Evolutionary conservation across 35 echinoderm and acorn worm genomes (phyloP), one percentile per base, ranked within the genome.

Genomic region (Acanthaster planci): DNA sequence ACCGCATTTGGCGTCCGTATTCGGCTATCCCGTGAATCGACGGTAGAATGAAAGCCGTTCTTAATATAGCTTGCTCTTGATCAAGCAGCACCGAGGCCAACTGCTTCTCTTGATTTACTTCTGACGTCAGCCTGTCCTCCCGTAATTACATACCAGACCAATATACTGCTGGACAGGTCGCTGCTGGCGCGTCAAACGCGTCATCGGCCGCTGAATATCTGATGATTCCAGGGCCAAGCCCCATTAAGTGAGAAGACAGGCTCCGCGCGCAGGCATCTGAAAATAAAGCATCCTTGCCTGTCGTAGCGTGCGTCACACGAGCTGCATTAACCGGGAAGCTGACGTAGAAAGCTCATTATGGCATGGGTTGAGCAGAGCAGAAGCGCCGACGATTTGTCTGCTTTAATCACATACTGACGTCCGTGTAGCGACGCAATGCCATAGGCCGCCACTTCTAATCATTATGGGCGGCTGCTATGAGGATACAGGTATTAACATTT

Each of bases 231-330:
- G 23, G 34, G 64, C 64, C 64, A 29, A 72, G 64, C 64, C 64
- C 64, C 64, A 72, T 26, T 72, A 27, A 72, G 30, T 34, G 14
- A 72, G 64, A 72, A 72, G 64, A 72, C 64, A 72, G 64, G 29
- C 34, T 60, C 14, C 64, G 42, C 14, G 64, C 64, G 64, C 64
- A 26, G 64, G 64, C 64, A 72, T 72, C 64, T 72, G 64, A 72
- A 72, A 72, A 72, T 72, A 72, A 72, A 72, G 64, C 64, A 72
- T 72, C 64, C 34, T 72, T 29, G 64, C 64, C 14, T 47, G 26
- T 31, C 56, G 19, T 59, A 18, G 23, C 23, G 26, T 72, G 26
- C 64, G 64, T 72, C 64, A 72, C 34, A 14, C 34, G 30, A 34
- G 2, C 10, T 21, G 64, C 30, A 19, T 9, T 34, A 29, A 30